Evolutionary conservation across 64 coral and sea anemone genomes (phyloP), one percentile per base, ranked within the genome.

Genomic region (Astreopora myriophthalma): DNA sequence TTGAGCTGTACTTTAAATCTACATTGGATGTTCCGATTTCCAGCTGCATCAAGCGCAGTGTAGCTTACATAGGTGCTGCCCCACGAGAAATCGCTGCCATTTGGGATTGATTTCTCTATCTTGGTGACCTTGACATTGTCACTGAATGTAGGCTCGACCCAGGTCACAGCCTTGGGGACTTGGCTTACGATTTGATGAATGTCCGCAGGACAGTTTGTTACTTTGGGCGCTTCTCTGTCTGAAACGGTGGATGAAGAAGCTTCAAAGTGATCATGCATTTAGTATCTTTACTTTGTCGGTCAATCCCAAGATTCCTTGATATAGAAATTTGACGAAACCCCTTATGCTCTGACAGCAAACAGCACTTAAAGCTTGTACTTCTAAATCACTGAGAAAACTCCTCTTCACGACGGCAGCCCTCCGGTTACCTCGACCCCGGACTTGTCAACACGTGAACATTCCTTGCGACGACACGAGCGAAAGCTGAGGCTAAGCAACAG

Each of bases 101-200:
- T 75, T 0, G 69, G 40, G 19, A 37, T 34, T 25, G 80, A 25
- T 9, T 25, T 66, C 5, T 82, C 83, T 34, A 92, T 71, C 22
- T 65, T 86, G 22, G 36, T 76, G 10, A 92, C 70, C 31, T 72
- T 72, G 0, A 92, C 80, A 46, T 92, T 92, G 80, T 92, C 90
- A 26, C 20, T 61, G 36, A 66, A 86, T 10, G 37, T 77, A 40
- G 90, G 80, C 70, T 92, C 73, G 19, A 37, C 11, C 90, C 80
- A 92, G 34, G 80, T 75, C 48, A 92, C 90, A n/a, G 36, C 80
- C 19, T 73, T 85, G 35, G 42, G 5, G 1, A 29, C 64, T 7
- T 37, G 48, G 1, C 27, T 40, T n/a, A n/a, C n/a, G 6, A 12
- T 37, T 64, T 37, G 11, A 28, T 30, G 6, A 13, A 73, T 72